A percentile compares a stretch with the other conserved stretches of the same genome.
Conservation (phyloP, 2,113 vertebrate genomes). For the Sterrhoptilus dennistouni region DNA sequence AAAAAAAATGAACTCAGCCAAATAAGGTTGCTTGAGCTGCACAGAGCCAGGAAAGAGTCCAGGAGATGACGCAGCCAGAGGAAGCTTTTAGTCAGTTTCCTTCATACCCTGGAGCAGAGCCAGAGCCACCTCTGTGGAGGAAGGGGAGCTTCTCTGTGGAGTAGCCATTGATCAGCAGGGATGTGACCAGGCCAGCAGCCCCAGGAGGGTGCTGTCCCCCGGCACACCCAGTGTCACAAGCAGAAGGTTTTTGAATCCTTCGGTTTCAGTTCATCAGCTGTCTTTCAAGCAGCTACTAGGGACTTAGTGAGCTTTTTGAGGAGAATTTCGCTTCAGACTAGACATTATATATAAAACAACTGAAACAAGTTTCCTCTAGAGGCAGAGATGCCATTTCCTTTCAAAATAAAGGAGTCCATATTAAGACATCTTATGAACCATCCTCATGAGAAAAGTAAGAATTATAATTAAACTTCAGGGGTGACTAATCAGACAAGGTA, state of each 20-base stretch:
- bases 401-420: not conserved
- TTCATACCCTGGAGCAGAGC: constrained; percentile 71
- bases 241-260: not conserved
- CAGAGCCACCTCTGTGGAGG: constrained; percentile 61
- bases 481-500: not conserved
- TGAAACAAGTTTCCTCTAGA: constrained; percentile 18
- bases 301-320: not conserved
- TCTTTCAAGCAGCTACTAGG: not conserved
- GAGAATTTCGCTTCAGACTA: not conserved
- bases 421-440: constrained; percentile 25
- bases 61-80: constrained; percentile 85
- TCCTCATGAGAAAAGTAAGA: not conserved
- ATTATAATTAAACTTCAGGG: not conserved
- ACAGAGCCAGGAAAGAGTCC: constrained; percentile 84
- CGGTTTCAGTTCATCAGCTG: not conserved
- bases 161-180: not conserved
- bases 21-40: constrained; percentile 83
- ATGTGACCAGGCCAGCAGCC: not conserved
- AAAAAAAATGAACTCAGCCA: constrained; percentile 77
- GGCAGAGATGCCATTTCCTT: constrained; percentile 43
- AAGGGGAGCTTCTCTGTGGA: constrained; percentile 33
- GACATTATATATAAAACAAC: not conserved
- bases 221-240: not conserved
- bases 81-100: constrained; percentile 94
- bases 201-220: not conserved